Percentiles rank a stretch among this genome's conserved stretches.
These are phyloP conservation scores for Pelodytes ibericus DNA, from an alignment of 2,797 vertebrate genomes.

Conservation along the genomic window DNA sequence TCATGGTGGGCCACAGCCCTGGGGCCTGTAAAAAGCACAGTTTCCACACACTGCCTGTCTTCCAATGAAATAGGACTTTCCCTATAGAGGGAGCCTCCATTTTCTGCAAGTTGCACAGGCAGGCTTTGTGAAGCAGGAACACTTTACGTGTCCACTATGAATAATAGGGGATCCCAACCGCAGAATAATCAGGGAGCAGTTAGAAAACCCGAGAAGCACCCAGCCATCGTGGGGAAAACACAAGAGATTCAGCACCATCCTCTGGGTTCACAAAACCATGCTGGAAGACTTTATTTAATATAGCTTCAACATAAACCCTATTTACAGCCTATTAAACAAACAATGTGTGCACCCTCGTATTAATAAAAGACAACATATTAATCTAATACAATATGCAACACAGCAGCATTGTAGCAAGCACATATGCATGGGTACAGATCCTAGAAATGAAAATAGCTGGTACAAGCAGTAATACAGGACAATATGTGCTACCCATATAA, in stretches of 20 bases:
- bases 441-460: too few relatives aligned
- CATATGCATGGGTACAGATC: too few relatives aligned
- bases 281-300: slow-evolving; percentile 6
- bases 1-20: slow-evolving; percentile 30
- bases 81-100: slow-evolving; percentile 4
- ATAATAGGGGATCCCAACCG: background rate
- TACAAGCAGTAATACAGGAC: too few relatives aligned
- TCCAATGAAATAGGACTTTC: background rate
- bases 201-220: background rate
- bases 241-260: background rate
- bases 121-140: background rate
- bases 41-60: too few relatives aligned
- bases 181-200: background rate
- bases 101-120: background rate
- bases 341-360: background rate
- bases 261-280: slow-evolving; percentile 9
- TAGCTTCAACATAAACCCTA: background rate
- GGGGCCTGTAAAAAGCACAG: slow-evolving; percentile 14
- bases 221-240: background rate
- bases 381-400: too few relatives aligned
- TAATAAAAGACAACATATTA: too few relatives aligned
- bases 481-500: too few relatives aligned
- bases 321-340: slow-evolving; percentile 6
- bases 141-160: background rate
- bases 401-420: too few relatives aligned